Conservation (phyloP, 2,888 invertebrate species). For the Atethmia centrago region DNA sequence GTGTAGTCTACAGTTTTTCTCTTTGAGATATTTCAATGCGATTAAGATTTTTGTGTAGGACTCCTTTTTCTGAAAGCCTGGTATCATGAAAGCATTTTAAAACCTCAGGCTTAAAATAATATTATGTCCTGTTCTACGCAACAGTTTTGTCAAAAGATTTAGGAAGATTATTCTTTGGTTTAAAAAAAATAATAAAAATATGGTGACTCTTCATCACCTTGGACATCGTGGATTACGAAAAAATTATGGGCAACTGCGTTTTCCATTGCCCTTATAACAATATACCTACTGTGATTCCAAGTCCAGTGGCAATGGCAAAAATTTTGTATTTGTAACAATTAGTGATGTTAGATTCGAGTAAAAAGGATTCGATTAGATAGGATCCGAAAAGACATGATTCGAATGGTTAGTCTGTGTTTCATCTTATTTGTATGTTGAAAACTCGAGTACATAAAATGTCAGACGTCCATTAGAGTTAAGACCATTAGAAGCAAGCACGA, state of each 20-base stretch:
- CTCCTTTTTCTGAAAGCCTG: conserved; percentile 1
- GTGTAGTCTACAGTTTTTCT: conserved; percentile 32
- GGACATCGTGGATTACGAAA: not conserved
- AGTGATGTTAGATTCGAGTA: no score
- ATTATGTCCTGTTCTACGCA: no score
- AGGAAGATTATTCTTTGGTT: not conserved
- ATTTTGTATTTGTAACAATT: no score
- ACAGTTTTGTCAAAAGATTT: not conserved
- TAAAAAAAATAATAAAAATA: not conserved
- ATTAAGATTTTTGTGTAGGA: conserved; percentile 34
- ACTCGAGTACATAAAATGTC: conserved; percentile 15
- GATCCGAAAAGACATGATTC: not conserved
- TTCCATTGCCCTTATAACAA: not conserved
- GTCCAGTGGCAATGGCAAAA: no score
- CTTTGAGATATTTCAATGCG: conserved; percentile 45
- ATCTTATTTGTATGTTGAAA: not conserved
- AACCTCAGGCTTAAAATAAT: not conserved
- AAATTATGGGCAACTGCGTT: not conserved
- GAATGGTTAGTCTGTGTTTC: not conserved
- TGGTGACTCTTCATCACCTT: no score
- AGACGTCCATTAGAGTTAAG: conserved; percentile 32
- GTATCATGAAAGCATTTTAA: not conserved
- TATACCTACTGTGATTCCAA: no score
- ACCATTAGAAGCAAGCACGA: conserved; percentile 38
- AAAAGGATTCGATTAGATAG: no score